Base-by-base conservation (phyloP, 2,797 vertebrate species). In the Crenuchus spilurus region DNA sequence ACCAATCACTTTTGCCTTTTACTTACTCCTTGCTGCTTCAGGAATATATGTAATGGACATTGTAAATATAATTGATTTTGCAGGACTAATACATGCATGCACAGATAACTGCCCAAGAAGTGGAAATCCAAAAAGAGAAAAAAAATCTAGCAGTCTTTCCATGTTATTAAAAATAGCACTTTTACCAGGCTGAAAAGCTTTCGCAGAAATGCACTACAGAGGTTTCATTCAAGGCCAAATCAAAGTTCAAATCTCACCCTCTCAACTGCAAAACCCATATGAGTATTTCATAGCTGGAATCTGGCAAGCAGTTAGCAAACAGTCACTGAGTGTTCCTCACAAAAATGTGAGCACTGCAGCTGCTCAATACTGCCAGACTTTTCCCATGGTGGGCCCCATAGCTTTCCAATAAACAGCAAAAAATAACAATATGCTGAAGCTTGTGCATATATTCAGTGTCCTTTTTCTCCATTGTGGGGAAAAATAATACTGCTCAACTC, bases 251-350 rank as follows among this genome's bases (percentile, higher is more conserved):
- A 82, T 76, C 78, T 66, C 57, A 1, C 20, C 46, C n/a, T 16
- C 9, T 44, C 30, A 70, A 48, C 67, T 65, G 24, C n/a, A n/a
- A n/a, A n/a, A 85, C 37, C 28, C 18, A 18, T n/a, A 14, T 31
- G 22, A 31, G 75, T 68, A 6, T 70, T 78, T 81, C 11, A 10
- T 51, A 35, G 37, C 60, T 18, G 51, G 62, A 70, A 22, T 75
- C 46, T 80, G 78, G 51, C 70, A 41, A 18, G 31, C 66, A 37
- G 58, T 63, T 28, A 72, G 41, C 64, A 22, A 66, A 57, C 72
- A 73, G 82, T 80, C 75, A 84, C 84, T 62, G 33, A 73, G 66
- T 89, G 89, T 90, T 90, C 90, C 84, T 31, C 78, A 0, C 80
- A 90, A 87, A 90, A 87, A 90, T 89, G 77, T 64, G 64, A 41